These are phyloP conservation scores for Telenomus remus DNA, from an alignment of 1,140 invertebrate genomes.

Conservation along the genomic window DNA sequence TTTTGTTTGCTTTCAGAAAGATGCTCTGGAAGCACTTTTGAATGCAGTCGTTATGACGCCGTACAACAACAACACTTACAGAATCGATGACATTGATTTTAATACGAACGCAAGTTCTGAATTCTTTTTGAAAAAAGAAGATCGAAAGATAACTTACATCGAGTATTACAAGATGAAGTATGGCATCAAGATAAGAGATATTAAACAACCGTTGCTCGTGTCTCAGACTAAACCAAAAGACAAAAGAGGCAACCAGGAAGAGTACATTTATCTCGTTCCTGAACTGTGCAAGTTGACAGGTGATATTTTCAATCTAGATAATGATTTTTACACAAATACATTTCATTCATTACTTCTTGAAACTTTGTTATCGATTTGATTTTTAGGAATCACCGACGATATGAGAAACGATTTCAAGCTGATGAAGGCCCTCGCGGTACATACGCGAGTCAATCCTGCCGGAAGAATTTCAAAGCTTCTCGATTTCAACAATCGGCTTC, in stretches of 20 bases:
- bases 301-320: no score
- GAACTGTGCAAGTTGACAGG: slow-evolving; percentile 85
- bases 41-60: slow-evolving; percentile 79
- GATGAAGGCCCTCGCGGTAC: slow-evolving; percentile 78
- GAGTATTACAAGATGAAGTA: slow-evolving; percentile 89
- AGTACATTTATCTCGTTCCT: slow-evolving; percentile 81
- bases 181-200: slow-evolving; percentile 77
- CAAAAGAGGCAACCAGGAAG: slow-evolving; percentile 77
- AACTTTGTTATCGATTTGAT: background rate
- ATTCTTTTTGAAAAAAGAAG: slow-evolving; percentile 79
- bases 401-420: slow-evolving; percentile 78
- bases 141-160: slow-evolving; percentile 78
- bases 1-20: slow-evolving; percentile 54
- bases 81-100: slow-evolving; percentile 89
- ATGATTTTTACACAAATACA: no score
- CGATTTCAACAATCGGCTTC: slow-evolving; percentile 78
- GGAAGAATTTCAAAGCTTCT: slow-evolving; percentile 78
- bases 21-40: slow-evolving; percentile 70
- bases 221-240: slow-evolving; percentile 78
- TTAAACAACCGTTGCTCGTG: slow-evolving; percentile 79
- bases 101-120: slow-evolving; percentile 79
- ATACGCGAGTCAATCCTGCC: slow-evolving; percentile 80
- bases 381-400: slow-evolving; percentile 74
- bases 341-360: no score
- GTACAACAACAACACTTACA: slow-evolving; percentile 86